Evolutionary conservation across 2,797 vertebrate species (phyloP).

Genomic region (Chaetophractus vellerosus): DNA sequence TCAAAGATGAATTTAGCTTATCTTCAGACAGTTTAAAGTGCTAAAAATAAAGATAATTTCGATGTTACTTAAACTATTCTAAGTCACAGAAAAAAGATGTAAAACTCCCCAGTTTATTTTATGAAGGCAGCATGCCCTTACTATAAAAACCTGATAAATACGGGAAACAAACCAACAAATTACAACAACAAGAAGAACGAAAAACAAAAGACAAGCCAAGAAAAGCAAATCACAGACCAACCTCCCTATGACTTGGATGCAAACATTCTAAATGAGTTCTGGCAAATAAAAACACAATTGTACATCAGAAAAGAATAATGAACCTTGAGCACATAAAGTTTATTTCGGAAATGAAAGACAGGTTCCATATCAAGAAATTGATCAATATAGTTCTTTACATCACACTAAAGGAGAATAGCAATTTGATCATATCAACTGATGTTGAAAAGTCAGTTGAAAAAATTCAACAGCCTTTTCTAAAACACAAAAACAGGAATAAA

Average conservation of each 20-base stretch:
- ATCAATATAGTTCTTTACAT: neutral
- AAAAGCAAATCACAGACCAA: neutral
- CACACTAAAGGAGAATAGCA: neutral
- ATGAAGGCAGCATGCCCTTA: neutral
- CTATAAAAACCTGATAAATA: neutral
- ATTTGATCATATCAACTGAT: neutral
- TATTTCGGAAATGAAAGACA: neutral
- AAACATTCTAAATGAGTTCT: slow-evolving; percentile 7
- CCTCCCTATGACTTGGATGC: neutral
- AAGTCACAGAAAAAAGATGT: slow-evolving; percentile 21
- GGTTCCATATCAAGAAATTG: neutral
- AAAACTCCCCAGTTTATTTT: neutral
- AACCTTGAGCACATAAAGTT: neutral
- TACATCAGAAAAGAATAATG: neutral
- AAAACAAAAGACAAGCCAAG: neutral
- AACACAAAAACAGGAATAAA: neutral
- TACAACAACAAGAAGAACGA: neutral
- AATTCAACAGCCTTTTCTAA: neutral
- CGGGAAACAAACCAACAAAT: neutral
- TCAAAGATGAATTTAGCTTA: slow-evolving; percentile 10
- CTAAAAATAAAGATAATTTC: neutral
- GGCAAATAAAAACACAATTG: neutral
- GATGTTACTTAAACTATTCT: neutral
- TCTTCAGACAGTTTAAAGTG: neutral
- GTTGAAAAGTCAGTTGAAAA: neutral